These are phyloP conservation scores for Eleginops maclovinus DNA, from an alignment of 2,113 vertebrate genomes.

Conservation along the genomic window DNA sequence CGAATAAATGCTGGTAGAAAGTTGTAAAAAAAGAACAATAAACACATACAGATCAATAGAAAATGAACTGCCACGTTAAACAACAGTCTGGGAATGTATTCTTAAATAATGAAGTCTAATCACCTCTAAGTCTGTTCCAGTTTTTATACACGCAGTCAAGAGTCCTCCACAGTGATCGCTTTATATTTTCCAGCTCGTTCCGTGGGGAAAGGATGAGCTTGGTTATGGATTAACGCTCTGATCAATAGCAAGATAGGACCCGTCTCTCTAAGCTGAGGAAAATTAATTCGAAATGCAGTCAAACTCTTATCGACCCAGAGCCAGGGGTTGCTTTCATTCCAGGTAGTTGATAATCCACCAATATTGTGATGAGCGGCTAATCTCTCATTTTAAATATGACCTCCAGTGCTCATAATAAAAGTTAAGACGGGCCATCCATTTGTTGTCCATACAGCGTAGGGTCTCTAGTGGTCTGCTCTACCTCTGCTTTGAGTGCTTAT, in stretches of 20 bases:
- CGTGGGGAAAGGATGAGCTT: constrained; percentile 89
- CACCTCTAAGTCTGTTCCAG: constrained; percentile 71
- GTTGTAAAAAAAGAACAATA: constrained; percentile 28
- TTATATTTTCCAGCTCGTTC: constrained; percentile 89
- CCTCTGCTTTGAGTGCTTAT: constrained; percentile 40
- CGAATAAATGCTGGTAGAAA: constrained; percentile 38
- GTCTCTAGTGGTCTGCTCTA: constrained; percentile 28
- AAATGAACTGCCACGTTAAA: constrained; percentile 36
- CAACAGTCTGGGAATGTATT: constrained; percentile 54
- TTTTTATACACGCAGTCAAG: constrained; percentile 89
- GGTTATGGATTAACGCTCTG: constrained; percentile 97
- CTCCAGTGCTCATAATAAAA: constrained; percentile 74
- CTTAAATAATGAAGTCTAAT: constrained; percentile 76
- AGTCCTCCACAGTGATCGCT: constrained; percentile 89
- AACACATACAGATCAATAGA: constrained; percentile 45
- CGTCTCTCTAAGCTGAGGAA: constrained; percentile 90
- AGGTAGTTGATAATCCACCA: constrained; percentile 95
- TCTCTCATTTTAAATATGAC: constrained; percentile 96
- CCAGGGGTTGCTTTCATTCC: constrained; percentile 94
- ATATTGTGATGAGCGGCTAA: constrained; percentile 97
- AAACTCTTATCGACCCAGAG: constrained; percentile 96
- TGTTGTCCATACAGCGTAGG: constrained; percentile 42
- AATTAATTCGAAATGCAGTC: constrained; percentile 99
- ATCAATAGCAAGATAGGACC: constrained; percentile 97
- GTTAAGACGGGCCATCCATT: constrained; percentile 62